These are phyloP conservation scores for Cecropterus lyciades DNA, from an alignment of 1,140 invertebrate species.

Conservation along the genomic window DNA sequence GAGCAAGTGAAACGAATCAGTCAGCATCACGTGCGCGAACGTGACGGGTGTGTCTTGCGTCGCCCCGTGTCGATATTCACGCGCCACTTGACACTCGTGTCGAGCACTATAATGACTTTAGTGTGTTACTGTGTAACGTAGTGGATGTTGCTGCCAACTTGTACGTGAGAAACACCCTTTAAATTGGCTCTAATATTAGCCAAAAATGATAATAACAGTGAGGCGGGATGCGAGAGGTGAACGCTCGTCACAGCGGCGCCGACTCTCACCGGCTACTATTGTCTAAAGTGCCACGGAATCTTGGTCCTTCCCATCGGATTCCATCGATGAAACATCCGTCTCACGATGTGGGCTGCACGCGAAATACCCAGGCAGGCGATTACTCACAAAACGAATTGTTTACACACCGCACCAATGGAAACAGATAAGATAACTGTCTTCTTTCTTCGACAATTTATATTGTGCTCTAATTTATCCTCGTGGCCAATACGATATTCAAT, in stretches of 20 bases:
- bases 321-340: conserved; percentile 73
- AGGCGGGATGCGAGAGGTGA: conserved; percentile 77
- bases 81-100: conserved; percentile 73
- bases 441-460: conserved; percentile 29
- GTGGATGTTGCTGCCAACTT: conserved; percentile 59
- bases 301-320: conserved; percentile 81
- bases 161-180: conserved; percentile 53
- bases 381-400: conserved; percentile 67
- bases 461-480: conserved; percentile 16
- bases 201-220: conserved; percentile 48
- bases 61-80: conserved; percentile 58
- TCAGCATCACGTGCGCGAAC: conserved; percentile 78
- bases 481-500: conserved; percentile 5
- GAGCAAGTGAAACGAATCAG: conserved; percentile 72
- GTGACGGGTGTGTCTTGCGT: conserved; percentile 57
- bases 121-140: conserved; percentile 65
- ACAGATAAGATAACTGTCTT: conserved; percentile 66
- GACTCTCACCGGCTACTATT: conserved; percentile 81
- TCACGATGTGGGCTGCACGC: conserved; percentile 63
- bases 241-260: conserved; percentile 80
- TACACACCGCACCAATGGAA: conserved; percentile 57
- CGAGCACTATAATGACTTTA: conserved; percentile 68
- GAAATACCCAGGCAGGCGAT: conserved; percentile 56
- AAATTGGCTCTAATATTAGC: conserved; percentile 36
- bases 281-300: conserved; percentile 80